Base-by-base conservation (phyloP, 2,888 invertebrate genomes). In the Thelaira solivaga region DNA sequence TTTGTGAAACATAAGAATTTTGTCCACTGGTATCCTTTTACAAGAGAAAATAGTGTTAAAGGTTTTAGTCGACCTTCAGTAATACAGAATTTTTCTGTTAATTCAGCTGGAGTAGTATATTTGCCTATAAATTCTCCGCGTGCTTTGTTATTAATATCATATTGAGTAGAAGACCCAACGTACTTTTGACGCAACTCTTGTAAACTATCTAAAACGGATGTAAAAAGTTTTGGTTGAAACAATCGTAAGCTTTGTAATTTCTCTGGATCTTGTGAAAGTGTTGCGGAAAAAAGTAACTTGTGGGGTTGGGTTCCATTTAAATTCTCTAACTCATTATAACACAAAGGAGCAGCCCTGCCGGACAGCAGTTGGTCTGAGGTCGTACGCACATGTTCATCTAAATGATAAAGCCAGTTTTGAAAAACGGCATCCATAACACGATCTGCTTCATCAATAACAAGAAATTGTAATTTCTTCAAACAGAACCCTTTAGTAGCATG, bases 391-490 rank as follows among this genome's bases (percentile, higher is more conserved):
- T 93, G 93, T 77, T 90, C 91, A 84, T 96, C 95, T 73, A 97
- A 90, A 85, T 95, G 93, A 83, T 93, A 92, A 4, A 97, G 90
- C 97, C 97, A 98, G 86, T 97, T 96, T 87, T 96, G 95, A 87
- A 97, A 95, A 53, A 96, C 92, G 84, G 95, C 95, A 83, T 97
- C 96, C 90, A 97, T 94, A 82, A 98, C 95, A 82, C 97, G 92
- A 90, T 99, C 99, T 5, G 99, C 99, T 90, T 99, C 99, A 89
- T 99, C 99, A 71, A 99, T 95, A 0, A 99, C 92, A 45, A 97
- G 90, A 89, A 94, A 97, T 84, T 93, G 91, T 1, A 97, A 89
- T 82, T 92, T 87, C 82, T 92, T 91, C 36, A 97, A 88, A 61
- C 93, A 92, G 86, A 97, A 94, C 16, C 95, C 96, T 85, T 93